These are phyloP conservation scores for Parnassius apollo DNA, from an alignment of 2,888 invertebrate species.

Conservation along the genomic window DNA sequence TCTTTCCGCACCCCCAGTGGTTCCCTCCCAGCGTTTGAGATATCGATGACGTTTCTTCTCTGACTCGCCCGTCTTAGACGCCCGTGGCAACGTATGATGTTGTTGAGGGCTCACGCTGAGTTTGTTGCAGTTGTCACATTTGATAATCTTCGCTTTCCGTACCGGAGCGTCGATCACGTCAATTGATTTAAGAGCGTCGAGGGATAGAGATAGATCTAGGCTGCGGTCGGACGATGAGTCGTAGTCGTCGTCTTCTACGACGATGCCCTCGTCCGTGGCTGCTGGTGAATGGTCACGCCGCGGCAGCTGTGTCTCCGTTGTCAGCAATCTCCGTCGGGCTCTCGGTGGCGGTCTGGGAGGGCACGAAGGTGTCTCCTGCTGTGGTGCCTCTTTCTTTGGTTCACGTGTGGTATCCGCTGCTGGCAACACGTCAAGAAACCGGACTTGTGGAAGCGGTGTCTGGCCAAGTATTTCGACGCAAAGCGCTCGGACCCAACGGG, in stretches of 20 bases:
- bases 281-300: slow-evolving; percentile 72
- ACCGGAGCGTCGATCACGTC: slow-evolving; percentile 68
- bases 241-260: slow-evolving; percentile 79
- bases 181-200: slow-evolving; percentile 72
- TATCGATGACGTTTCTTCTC: slow-evolving; percentile 70
- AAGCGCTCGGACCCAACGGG: slow-evolving; percentile 87
- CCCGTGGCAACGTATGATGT: slow-evolving; percentile 72
- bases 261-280: slow-evolving; percentile 78
- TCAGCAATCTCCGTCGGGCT: slow-evolving; percentile 66
- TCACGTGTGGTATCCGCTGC: slow-evolving; percentile 76
- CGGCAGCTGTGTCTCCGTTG: slow-evolving; percentile 65
- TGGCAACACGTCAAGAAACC: slow-evolving; percentile 86
- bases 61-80: slow-evolving; percentile 60
- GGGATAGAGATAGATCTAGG: slow-evolving; percentile 75
- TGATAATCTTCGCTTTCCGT: slow-evolving; percentile 68
- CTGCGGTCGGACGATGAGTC: slow-evolving; percentile 81
- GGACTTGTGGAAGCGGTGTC: slow-evolving; percentile 86
- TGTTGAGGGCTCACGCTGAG: slow-evolving; percentile 50
- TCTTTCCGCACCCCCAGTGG: slow-evolving; percentile 64
- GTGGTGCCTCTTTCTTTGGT: slow-evolving; percentile 63
- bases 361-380: slow-evolving; percentile 57
- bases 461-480: slow-evolving; percentile 88
- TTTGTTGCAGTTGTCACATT: slow-evolving; percentile 75
- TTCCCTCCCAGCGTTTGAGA: slow-evolving; percentile 72
- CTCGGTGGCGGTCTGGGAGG: slow-evolving; percentile 72